Base-by-base conservation (phyloP, 2,888 invertebrate genomes). In the Carterocephalus palaemon region DNA sequence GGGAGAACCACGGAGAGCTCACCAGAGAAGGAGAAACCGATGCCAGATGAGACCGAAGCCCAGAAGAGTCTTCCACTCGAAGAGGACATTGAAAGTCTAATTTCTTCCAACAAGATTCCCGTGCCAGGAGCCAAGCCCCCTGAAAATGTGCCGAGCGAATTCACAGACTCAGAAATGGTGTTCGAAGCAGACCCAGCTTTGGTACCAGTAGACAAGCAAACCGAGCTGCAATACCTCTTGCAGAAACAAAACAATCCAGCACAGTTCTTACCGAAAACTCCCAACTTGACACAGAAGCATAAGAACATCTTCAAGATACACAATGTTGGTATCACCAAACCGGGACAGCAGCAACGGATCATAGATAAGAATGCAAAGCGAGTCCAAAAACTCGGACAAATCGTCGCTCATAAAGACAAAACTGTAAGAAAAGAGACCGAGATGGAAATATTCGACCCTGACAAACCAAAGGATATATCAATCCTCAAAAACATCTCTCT, bases 181-280 rank as follows among this genome's bases (percentile, higher is more conserved):
- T 66, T 67, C 2, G 86, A 86, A 3, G 56, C 67, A 6, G 87
- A 87, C 13, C 54, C 67, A 0, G 75, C 75, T 0, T 32, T 73
- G 0, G 33, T 79, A 3, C 73, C 79, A 0, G 28, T 86, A 19
- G 87, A 82, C 64, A 87, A 88, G 58, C 86, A 85, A 31, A 86
- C 88, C 1, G 87, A 88, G 52, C 54, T 88, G 6, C 82, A 88
- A 31, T 83, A 85, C 49, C 51, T 87, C 3, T 56, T 88, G 1
- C 88, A 88, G 36, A 88, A 84, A 53, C 87, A 87, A 45, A 88
- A 87, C 46, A 85, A 86, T 46, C 87, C 88, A 0, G 81, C 85
- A 0, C 86, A 87, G 43, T 86, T 85, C 64, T 52, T 88, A 31
- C 73, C 75, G 2, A 76, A 72, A 45, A 58, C 66, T 0, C 56